Percentiles rank a stretch among this genome's conserved stretches.
Evolutionary conservation across 2,888 invertebrate species (phyloP).

Genomic region (Caenorhabditis sp.): DNA sequence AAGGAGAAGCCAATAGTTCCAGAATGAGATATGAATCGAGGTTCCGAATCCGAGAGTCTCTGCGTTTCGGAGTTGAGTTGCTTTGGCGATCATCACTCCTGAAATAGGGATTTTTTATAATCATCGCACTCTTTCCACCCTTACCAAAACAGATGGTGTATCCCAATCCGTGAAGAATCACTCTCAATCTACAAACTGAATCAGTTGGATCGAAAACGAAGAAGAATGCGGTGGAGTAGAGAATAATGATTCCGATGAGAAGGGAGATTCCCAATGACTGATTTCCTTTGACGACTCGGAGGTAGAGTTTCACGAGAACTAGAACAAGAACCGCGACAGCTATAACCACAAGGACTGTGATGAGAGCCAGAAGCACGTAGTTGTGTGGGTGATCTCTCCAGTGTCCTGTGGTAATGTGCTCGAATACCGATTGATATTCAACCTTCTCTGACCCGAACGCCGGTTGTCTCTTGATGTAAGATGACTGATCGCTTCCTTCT

Average conservation of each 20-base stretch:
- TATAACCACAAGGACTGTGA: conserved; percentile 72
- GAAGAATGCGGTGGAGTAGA: conserved; percentile 80
- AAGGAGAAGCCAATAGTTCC: conserved; percentile 83
- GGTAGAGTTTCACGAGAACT: conserved; percentile 78
- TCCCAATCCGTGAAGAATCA: conserved; percentile 76
- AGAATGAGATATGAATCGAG: conserved; percentile 80
- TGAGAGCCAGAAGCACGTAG: conserved; percentile 76
- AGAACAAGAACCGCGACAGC: conserved; percentile 75
- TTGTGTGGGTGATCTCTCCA: conserved; percentile 77
- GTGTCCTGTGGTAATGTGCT: conserved; percentile 74
- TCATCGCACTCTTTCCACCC: neutral
- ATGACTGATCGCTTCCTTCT: conserved; percentile 54
- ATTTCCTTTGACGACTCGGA: conserved; percentile 81
- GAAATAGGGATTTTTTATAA: neutral
- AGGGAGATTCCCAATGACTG: conserved; percentile 82
- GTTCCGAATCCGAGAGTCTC: conserved; percentile 79
- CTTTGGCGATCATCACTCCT: conserved; percentile 82
- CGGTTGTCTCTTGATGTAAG: conserved; percentile 77
- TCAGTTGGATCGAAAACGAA: conserved; percentile 81
- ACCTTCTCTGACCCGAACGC: conserved; percentile 72
- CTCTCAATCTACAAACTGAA: conserved; percentile 74
- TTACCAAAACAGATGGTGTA: conserved; percentile 81
- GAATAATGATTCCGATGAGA: conserved; percentile 79
- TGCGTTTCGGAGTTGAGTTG: conserved; percentile 81
- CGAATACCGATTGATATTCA: conserved; percentile 73